A percentile compares a stretch with the other conserved stretches of the same genome.
phyloP scores from a whole-genome alignment of 1,140 invertebrate genomes.

The Magallana gigas region DNA sequence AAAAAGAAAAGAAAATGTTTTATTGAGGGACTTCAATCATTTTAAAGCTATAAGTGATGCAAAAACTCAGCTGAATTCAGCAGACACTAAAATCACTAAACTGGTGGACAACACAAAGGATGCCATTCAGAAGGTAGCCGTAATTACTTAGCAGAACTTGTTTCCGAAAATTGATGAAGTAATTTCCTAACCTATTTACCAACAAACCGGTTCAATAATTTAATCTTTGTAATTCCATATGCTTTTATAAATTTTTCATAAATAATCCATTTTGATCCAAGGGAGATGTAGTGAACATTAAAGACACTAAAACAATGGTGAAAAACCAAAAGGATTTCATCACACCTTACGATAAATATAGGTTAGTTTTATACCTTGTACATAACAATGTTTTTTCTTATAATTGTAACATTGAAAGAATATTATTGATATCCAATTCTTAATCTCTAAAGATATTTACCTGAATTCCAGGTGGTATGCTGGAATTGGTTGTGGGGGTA shows the following conservation, averaged over 20 bases:
- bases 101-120: neutral
- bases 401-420: too few relatives aligned
- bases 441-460: too few relatives aligned
- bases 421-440: too few relatives aligned
- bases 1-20: too few relatives aligned
- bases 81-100: neutral
- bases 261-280: neutral
- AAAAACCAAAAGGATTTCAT: constrained; percentile 35
- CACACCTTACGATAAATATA: constrained; percentile 56
- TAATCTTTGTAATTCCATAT: too few relatives aligned
- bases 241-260: too few relatives aligned
- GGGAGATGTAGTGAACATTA: constrained; percentile 45
- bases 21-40: neutral
- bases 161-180: too few relatives aligned
- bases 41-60: neutral
- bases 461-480: constrained; percentile 62
- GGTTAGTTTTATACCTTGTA: constrained; percentile 14
- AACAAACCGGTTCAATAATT: too few relatives aligned
- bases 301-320: constrained; percentile 50
- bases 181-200: too few relatives aligned
- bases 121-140: neutral
- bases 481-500: constrained; percentile 72
- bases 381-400: too few relatives aligned
- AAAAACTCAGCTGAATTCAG: constrained; percentile 19
- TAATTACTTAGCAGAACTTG: too few relatives aligned